These are phyloP conservation scores for Papilio aristodemus DNA, from an alignment of 1,140 invertebrate genomes.

Conservation along the genomic window DNA sequence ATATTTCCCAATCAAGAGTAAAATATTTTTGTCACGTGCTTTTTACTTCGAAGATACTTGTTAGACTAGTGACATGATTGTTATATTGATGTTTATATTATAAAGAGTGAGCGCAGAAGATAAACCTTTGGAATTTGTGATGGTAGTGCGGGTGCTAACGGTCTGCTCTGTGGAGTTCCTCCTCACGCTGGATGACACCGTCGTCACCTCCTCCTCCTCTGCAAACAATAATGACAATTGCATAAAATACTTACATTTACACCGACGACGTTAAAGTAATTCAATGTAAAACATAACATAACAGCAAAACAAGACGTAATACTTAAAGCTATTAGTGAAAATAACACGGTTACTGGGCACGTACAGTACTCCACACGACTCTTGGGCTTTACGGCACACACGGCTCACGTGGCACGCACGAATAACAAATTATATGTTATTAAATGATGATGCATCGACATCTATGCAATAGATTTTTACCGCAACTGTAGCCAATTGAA, in stretches of 20 bases:
- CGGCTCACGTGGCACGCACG: too few species aligned
- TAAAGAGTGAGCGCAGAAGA: not conserved
- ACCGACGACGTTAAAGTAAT: not conserved
- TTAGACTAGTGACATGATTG: too few species aligned
- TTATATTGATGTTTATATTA: too few species aligned
- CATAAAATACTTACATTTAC: constrained; percentile 7
- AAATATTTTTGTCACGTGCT: too few species aligned
- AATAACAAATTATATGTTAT: too few species aligned
- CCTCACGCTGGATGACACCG: constrained; percentile 74
- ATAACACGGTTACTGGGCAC: constrained; percentile 70
- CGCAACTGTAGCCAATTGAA: not conserved
- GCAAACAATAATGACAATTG: constrained; percentile 45
- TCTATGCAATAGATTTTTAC: too few species aligned
- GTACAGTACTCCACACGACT: constrained; percentile 41
- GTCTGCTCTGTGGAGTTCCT: constrained; percentile 74
- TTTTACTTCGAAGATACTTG: too few species aligned
- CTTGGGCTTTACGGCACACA: constrained; percentile 5
- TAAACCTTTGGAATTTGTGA: constrained; percentile 71
- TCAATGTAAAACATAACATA: constrained; percentile 59
- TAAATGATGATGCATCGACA: too few species aligned
- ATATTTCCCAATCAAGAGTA: too few species aligned
- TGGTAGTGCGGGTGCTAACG: constrained; percentile 68
- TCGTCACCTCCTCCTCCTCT: constrained; percentile 75
- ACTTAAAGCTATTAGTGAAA: constrained; percentile 78
- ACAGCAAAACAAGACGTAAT: constrained; percentile 66